phyloP scores from a whole-genome alignment of 2,888 invertebrate genomes.

The Stegophylla sp. region DNA sequence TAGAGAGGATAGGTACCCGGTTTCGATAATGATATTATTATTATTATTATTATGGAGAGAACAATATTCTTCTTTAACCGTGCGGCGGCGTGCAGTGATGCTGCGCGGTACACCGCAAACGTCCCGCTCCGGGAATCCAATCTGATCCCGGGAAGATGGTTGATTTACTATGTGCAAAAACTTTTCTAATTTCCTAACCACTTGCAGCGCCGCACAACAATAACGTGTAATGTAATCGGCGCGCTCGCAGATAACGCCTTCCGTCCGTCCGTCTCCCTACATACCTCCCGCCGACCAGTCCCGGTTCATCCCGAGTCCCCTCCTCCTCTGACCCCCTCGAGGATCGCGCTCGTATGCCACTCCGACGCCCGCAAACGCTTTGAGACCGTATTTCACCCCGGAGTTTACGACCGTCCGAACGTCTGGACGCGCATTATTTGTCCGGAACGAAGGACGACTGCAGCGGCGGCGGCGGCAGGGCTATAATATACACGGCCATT shows the following conservation, averaged over 20 bases:
- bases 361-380: constrained; percentile 18
- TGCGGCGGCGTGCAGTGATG: not conserved
- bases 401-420: constrained; percentile 7
- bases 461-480: too few species aligned
- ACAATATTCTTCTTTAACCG: not conserved
- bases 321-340: not conserved
- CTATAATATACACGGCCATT: too few species aligned
- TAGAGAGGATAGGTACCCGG: too few species aligned
- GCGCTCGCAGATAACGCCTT: constrained; percentile 17
- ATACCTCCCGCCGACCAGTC: not conserved
- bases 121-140: constrained; percentile 29
- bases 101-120: constrained; percentile 4
- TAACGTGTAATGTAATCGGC: constrained; percentile 38
- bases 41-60: too few species aligned
- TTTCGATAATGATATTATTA: too few species aligned
- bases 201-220: constrained; percentile 19
- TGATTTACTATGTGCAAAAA: constrained; percentile 53
- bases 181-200: constrained; percentile 58
- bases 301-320: not conserved
- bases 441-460: not conserved
- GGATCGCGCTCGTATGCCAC: not conserved
- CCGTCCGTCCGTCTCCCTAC: not conserved
- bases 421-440: not conserved
- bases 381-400: constrained; percentile 17
- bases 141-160: constrained; percentile 41